These are phyloP conservation scores for Leucophora obtusa DNA, from an alignment of 2,888 invertebrate species.

Conservation along the genomic window DNA sequence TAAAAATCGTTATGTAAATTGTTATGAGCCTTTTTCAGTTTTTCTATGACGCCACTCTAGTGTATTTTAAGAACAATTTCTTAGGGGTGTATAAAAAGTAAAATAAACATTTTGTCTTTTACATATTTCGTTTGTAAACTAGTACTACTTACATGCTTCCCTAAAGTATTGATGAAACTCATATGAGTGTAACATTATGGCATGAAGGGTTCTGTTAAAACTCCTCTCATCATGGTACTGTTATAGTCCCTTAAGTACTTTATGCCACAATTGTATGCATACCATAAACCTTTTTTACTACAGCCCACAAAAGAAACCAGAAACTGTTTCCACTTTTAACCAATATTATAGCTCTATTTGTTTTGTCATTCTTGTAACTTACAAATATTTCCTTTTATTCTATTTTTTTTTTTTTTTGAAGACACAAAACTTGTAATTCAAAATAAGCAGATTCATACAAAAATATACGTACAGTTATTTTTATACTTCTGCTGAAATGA, in stretches of 20 bases:
- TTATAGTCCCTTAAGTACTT: conserved; percentile 37
- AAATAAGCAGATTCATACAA: not conserved
- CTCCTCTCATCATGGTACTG: conserved; percentile 3
- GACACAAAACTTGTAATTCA: conserved; percentile 5
- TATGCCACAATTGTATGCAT: conserved; percentile 25
- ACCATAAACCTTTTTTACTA: conserved; percentile 1
- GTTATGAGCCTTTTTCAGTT: conserved; percentile 16
- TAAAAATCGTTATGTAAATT: conserved; percentile 33
- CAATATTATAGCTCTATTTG: conserved; percentile 15
- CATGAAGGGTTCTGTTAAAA: not conserved
- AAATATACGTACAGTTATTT: conserved; percentile 10
- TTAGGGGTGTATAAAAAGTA: not conserved
- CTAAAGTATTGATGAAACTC: conserved; percentile 15
- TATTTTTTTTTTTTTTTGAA: conserved; percentile 2
- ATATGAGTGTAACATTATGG: not conserved
- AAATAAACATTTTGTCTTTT: conserved; percentile 20
- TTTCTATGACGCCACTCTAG: conserved; percentile 4
- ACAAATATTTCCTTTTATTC: not conserved
- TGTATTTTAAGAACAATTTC: not conserved
- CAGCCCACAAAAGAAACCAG: not conserved
- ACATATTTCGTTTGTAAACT: not conserved
- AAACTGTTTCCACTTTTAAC: not conserved
- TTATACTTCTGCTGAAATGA: conserved; percentile 37
- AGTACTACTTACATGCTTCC: not conserved
- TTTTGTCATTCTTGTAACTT: conserved; percentile 6